phyloP scores from a whole-genome alignment of 2,888 invertebrate genomes.

The Ennomos erosarius region DNA sequence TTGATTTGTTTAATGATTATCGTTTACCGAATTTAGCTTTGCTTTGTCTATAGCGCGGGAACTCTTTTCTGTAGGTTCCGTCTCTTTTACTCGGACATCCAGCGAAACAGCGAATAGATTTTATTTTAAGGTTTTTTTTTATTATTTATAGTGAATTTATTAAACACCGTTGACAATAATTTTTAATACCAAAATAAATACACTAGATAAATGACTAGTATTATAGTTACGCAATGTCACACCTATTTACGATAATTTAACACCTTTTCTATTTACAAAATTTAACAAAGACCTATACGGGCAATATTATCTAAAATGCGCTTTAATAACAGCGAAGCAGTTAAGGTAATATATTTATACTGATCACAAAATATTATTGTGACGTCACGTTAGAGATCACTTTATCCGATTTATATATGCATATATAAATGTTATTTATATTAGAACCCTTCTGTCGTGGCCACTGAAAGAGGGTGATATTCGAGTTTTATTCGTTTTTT shows the following conservation, averaged over 20 bases:
- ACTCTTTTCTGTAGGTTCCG: too few relatives aligned
- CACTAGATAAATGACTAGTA: constrained; percentile 85
- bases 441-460: constrained; percentile 73
- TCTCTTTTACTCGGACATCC: constrained; percentile 47
- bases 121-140: constrained; percentile 10
- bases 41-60: too few relatives aligned
- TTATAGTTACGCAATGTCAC: constrained; percentile 73
- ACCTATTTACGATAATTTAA: constrained; percentile 46
- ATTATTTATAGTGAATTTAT: constrained; percentile 17
- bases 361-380: constrained; percentile 76
- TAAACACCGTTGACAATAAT: constrained; percentile 38
- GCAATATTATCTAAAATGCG: constrained; percentile 74
- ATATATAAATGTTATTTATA: constrained; percentile 72
- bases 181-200: constrained; percentile 66
- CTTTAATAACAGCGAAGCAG: constrained; percentile 66
- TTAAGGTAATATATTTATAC: constrained; percentile 48
- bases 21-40: constrained; percentile 17
- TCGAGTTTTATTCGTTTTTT: constrained; percentile 67
- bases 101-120: constrained; percentile 36
- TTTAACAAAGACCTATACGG: constrained; percentile 55
- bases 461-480: constrained; percentile 78
- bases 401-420: constrained; percentile 79
- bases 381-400: constrained; percentile 84
- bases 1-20: constrained; percentile 27
- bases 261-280: constrained; percentile 55